Conservation (phyloP, 2,888 invertebrate genomes). For the Drosophila subquinaria region DNA sequence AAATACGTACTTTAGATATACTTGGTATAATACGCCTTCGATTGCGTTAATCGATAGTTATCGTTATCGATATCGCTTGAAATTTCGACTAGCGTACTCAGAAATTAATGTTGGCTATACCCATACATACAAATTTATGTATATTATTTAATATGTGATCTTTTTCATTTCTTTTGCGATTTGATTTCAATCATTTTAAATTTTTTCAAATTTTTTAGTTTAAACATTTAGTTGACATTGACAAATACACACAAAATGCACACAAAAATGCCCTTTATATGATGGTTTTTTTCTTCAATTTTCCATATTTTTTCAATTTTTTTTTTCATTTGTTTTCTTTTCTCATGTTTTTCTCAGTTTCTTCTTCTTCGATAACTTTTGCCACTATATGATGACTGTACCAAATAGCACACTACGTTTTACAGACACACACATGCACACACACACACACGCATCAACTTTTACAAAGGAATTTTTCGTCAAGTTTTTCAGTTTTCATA, state of each 20-base stretch:
- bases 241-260: slow-evolving; percentile 40
- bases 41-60: not conserved
- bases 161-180: not conserved
- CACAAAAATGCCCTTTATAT: slow-evolving; percentile 39
- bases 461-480: slow-evolving; percentile 52
- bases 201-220: slow-evolving; percentile 12
- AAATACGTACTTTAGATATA: slow-evolving; percentile 43
- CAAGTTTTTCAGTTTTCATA: slow-evolving; percentile 23
- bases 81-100: slow-evolving; percentile 21
- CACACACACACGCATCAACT: slow-evolving; percentile 31
- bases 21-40: slow-evolving; percentile 38
- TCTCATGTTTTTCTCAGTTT: not conserved
- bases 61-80: slow-evolving; percentile 7
- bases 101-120: slow-evolving; percentile 19
- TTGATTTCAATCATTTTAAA: slow-evolving; percentile 6
- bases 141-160: slow-evolving; percentile 20
- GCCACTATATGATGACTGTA: slow-evolving; percentile 13
- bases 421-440: slow-evolving; percentile 37
- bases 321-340: not conserved
- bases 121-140: slow-evolving; percentile 16
- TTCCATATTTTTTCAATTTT: not conserved
- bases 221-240: slow-evolving; percentile 71
- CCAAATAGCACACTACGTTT: slow-evolving; percentile 41
- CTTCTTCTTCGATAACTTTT: slow-evolving; percentile 9
- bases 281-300: slow-evolving; percentile 13